These are phyloP conservation scores for Thyatira batis DNA, from an alignment of 2,888 invertebrate genomes.

Conservation along the genomic window DNA sequence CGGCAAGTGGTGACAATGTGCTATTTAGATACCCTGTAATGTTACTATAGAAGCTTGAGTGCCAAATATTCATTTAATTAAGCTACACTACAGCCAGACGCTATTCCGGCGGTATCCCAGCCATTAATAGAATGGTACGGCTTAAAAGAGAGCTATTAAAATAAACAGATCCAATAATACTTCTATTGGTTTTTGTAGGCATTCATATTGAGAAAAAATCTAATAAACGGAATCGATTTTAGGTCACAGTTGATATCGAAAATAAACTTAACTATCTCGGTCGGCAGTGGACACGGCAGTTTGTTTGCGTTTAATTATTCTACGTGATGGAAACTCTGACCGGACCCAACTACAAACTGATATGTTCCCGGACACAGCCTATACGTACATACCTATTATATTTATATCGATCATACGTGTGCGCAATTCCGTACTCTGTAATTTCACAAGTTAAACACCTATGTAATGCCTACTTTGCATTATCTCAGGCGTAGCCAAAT, in stretches of 20 bases:
- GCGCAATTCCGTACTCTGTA: neutral
- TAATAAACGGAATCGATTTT: constrained; percentile 32
- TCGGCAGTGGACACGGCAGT: constrained; percentile 51
- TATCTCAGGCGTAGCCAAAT: neutral
- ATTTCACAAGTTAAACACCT: neutral
- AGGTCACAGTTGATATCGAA: constrained; percentile 50
- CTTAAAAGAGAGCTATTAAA: neutral
- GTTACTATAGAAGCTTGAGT: constrained; percentile 32
- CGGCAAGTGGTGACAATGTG: constrained; percentile 55
- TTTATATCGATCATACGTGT: constrained; percentile 10
- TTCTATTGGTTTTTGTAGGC: neutral
- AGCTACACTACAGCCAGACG: constrained; percentile 27
- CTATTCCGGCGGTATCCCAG: constrained; percentile 5
- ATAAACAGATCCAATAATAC: neutral
- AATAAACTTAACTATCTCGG: constrained; percentile 60
- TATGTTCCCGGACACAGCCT: constrained; percentile 4
- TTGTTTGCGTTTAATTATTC: constrained; percentile 76
- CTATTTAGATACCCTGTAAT: constrained; percentile 38
- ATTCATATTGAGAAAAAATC: neutral
- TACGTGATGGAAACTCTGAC: constrained; percentile 55
- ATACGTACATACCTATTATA: constrained; percentile 10
- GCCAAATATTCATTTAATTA: constrained; percentile 59
- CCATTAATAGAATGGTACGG: neutral
- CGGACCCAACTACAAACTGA: constrained; percentile 38
- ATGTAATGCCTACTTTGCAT: neutral